Evolutionary conservation across 1,140 invertebrate species (phyloP).

Genomic region (Mesaphorura yosii): DNA sequence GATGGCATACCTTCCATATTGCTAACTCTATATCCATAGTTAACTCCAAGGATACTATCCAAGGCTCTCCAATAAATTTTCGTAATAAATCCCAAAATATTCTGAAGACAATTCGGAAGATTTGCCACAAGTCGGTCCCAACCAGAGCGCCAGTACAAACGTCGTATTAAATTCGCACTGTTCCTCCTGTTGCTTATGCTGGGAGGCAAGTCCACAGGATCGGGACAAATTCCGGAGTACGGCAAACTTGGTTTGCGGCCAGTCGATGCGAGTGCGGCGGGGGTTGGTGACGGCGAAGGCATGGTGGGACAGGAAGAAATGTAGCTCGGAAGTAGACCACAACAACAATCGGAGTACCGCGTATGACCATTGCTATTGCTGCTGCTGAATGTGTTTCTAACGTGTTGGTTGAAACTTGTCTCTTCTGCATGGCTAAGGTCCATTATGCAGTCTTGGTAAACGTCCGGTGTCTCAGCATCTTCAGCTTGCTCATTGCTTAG

Average conservation of each 20-base stretch:
- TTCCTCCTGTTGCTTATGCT: not conserved
- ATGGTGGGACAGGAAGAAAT: too few species aligned
- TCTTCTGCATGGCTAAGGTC: not conserved
- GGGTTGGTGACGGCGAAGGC: too few species aligned
- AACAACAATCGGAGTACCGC: too few species aligned
- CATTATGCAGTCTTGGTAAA: not conserved
- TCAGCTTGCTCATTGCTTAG: not conserved
- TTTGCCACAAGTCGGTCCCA: slow-evolving; percentile 6
- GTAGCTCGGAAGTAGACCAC: too few species aligned
- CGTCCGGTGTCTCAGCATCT: not conserved
- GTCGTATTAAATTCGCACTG: not conserved
- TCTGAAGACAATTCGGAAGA: slow-evolving; percentile 21
- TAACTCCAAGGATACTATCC: slow-evolving; percentile 26
- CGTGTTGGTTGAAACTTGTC: too few species aligned
- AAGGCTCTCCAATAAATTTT: slow-evolving; percentile 30
- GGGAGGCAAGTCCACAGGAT: too few species aligned
- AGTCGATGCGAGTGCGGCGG: too few species aligned
- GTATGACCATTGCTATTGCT: slow-evolving; percentile 9
- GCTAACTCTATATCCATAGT: slow-evolving; percentile 24
- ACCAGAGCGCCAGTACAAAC: slow-evolving; percentile 10
- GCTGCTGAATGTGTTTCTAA: not conserved
- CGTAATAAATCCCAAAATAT: slow-evolving; percentile 25
- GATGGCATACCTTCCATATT: slow-evolving; percentile 25
- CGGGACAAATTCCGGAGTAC: too few species aligned
- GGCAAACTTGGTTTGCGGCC: too few species aligned